Evolutionary conservation across 2,888 invertebrate species (phyloP).

Genomic region (Ormyrus nitidulus): DNA sequence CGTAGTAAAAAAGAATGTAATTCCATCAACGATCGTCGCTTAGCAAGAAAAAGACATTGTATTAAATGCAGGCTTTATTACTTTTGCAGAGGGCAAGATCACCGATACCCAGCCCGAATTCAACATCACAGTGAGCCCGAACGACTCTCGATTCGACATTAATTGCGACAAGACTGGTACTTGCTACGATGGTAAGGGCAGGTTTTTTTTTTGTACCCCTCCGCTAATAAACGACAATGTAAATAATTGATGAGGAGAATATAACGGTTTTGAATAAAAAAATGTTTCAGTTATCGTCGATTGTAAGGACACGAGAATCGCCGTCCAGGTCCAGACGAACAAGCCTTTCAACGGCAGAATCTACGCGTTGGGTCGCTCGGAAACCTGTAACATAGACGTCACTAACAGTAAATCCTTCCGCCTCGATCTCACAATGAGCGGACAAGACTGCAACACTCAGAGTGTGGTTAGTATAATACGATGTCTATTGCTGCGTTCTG

Average conservation of each 20-base stretch:
- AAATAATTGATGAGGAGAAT: constrained; percentile 6
- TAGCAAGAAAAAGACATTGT: background rate
- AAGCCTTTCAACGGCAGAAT: constrained; percentile 96
- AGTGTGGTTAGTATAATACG: constrained; percentile 86
- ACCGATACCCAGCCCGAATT: constrained; percentile 32
- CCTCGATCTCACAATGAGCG: constrained; percentile 93
- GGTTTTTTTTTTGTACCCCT: background rate
- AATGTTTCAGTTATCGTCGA: constrained; percentile 89
- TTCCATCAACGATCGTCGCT: too few relatives aligned
- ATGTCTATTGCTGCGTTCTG: background rate
- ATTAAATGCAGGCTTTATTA: background rate
- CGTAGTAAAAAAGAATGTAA: too few relatives aligned
- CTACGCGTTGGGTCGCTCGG: constrained; percentile 94
- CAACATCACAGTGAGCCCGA: constrained; percentile 36
- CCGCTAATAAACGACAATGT: background rate
- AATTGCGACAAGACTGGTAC: constrained; percentile 97
- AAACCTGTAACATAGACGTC: constrained; percentile 96
- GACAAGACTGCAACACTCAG: constrained; percentile 96
- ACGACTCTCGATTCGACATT: constrained; percentile 77
- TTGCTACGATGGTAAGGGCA: constrained; percentile 93
- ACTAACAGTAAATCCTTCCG: constrained; percentile 94
- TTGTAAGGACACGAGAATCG: constrained; percentile 95
- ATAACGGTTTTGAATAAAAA: constrained; percentile 9
- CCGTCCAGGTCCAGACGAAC: constrained; percentile 93
- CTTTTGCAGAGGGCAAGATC: constrained; percentile 50